phyloP scores from a whole-genome alignment of 2,113 vertebrate genomes.

The Apodemus speciosus region DNA sequence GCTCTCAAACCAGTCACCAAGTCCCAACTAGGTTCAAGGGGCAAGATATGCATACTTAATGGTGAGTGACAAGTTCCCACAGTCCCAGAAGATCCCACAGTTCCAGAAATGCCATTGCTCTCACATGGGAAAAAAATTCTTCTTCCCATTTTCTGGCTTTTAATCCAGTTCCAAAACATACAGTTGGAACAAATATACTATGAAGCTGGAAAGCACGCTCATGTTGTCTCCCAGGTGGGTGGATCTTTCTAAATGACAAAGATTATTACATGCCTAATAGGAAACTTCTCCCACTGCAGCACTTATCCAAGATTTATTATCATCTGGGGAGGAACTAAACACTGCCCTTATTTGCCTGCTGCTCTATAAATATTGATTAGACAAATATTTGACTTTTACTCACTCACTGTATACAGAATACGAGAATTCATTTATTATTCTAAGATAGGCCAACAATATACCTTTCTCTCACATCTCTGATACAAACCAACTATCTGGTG shows the following conservation, averaged over 20 bases:
- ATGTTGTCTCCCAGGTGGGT: conserved; percentile 4
- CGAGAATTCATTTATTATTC: neutral
- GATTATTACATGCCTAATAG: conserved; percentile 16
- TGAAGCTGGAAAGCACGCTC: neutral
- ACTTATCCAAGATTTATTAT: conserved; percentile 35
- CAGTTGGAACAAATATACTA: neutral
- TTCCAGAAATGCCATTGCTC: neutral
- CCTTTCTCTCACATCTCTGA: neutral
- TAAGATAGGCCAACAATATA: neutral
- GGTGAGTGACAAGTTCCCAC: neutral
- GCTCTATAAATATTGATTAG: conserved; percentile 35
- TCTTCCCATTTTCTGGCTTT: neutral
- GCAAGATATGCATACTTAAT: neutral
- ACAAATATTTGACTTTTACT: conserved; percentile 22
- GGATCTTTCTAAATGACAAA: conserved; percentile 47
- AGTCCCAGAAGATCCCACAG: neutral
- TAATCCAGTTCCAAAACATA: neutral
- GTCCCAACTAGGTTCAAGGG: neutral
- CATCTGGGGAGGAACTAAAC: conserved; percentile 22
- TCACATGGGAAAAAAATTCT: neutral
- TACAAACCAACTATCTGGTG: neutral
- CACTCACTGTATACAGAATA: neutral
- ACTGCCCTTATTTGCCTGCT: neutral
- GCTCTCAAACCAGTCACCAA: neutral
- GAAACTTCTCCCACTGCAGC: neutral